These are phyloP conservation scores for Chaetodon auriga DNA, from an alignment of 2,113 vertebrate species.

Conservation along the genomic window DNA sequence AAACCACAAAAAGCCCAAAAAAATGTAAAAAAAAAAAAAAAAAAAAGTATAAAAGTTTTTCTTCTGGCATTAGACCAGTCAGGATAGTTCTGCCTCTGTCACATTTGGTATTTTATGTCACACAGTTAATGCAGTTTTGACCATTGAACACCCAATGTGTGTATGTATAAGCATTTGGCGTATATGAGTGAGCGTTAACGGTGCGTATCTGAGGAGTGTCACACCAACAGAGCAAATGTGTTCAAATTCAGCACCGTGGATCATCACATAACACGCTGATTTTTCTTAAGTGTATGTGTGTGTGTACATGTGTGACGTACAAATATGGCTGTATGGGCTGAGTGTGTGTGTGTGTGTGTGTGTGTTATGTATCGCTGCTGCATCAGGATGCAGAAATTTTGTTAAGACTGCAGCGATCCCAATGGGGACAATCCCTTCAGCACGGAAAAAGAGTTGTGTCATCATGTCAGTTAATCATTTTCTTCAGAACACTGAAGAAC, in stretches of 20 bases:
- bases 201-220: background rate
- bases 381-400: conserved; percentile 21
- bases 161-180: too few species aligned
- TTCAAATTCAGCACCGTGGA: background rate
- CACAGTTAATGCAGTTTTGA: background rate
- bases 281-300: background rate
- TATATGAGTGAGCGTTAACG: too few species aligned
- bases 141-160: background rate
- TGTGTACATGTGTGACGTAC: background rate
- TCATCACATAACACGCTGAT: background rate
- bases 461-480: conserved; percentile 25
- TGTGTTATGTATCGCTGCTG: background rate
- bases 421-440: conserved; percentile 27
- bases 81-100: background rate
- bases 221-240: background rate
- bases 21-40: too few species aligned
- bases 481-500: background rate
- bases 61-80: background rate
- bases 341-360: too few species aligned
- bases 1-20: background rate
- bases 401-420: background rate
- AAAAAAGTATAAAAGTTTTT: too few species aligned
- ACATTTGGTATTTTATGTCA: background rate
- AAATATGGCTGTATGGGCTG: background rate
- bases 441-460: background rate